Evolutionary conservation across 2,113 vertebrate species (phyloP).

Genomic region (Galemys pyrenaicus): DNA sequence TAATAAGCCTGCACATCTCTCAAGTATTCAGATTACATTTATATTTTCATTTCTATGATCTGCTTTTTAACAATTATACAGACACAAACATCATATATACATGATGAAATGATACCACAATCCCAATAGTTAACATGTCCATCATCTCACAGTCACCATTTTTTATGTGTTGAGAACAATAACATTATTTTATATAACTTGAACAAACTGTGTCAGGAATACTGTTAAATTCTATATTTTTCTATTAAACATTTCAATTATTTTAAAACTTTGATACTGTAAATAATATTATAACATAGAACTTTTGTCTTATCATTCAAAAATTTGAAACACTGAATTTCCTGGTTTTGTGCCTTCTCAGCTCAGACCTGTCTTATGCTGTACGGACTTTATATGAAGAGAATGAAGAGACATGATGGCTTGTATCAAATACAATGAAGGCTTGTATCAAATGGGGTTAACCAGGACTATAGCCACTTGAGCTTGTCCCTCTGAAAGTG

Average conservation of each 20-base stretch:
- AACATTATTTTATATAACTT: not conserved
- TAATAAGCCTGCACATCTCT: not conserved
- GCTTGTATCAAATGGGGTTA: not conserved
- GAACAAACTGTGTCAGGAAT: not conserved
- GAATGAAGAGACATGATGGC: too few species aligned
- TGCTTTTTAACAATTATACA: not conserved
- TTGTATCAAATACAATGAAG: too few species aligned
- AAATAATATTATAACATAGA: not conserved
- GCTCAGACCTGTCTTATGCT: not conserved
- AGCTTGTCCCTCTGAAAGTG: not conserved
- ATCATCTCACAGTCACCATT: not conserved
- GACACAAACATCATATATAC: too few species aligned
- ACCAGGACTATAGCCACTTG: not conserved
- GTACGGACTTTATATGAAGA: not conserved
- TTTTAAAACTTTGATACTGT: not conserved
- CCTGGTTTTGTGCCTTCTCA: not conserved
- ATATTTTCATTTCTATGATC: not conserved
- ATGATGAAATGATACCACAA: not conserved
- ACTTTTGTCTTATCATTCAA: not conserved
- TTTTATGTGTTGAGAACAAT: not conserved
- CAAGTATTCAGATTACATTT: slow-evolving; percentile 14
- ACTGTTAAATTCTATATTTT: not conserved
- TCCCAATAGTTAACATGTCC: not conserved
- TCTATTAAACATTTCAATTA: not conserved
- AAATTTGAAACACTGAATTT: not conserved